phyloP scores from a whole-genome alignment of 2,113 vertebrate genomes.

The Pseudopodoces humilis region DNA sequence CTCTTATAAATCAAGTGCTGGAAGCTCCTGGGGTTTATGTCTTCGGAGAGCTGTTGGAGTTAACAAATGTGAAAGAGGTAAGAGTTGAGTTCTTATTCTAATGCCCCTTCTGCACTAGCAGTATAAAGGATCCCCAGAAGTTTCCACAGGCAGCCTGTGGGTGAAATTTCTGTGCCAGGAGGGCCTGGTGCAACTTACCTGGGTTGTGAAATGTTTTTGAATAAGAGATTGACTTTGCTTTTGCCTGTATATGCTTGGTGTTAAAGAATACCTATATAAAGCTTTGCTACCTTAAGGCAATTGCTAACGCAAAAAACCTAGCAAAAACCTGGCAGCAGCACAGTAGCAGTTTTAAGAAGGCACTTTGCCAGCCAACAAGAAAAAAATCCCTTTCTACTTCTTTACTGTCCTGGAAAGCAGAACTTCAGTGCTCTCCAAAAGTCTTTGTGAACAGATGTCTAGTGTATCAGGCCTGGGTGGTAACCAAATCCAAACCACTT shows the following conservation, averaged over 20 bases:
- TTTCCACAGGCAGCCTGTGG: not conserved
- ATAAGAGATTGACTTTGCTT: not conserved
- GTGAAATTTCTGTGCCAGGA: not conserved
- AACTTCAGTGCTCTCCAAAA: not conserved
- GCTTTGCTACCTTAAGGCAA: not conserved
- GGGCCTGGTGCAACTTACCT: not conserved
- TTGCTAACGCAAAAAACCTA: not conserved
- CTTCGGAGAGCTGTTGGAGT: constrained; percentile 82
- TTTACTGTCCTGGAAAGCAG: not conserved
- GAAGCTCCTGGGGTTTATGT: constrained; percentile 86
- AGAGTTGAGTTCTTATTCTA: not conserved
- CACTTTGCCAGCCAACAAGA: not conserved
- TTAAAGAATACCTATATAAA: not conserved
- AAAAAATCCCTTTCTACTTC: not conserved
- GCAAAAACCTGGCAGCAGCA: not conserved
- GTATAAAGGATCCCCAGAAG: not conserved
- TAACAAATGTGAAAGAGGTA: constrained; percentile 84
- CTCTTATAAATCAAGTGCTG: constrained; percentile 84
- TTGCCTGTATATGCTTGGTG: not conserved
- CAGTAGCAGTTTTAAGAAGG: not conserved
- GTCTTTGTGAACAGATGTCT: not conserved
- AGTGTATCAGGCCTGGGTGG: not conserved
- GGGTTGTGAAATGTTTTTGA: not conserved
- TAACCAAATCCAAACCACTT: constrained; percentile 11
- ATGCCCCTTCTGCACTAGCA: not conserved